phyloP scores from a whole-genome alignment of 2,888 invertebrate genomes.

The Pachycephus smyrnensis region DNA sequence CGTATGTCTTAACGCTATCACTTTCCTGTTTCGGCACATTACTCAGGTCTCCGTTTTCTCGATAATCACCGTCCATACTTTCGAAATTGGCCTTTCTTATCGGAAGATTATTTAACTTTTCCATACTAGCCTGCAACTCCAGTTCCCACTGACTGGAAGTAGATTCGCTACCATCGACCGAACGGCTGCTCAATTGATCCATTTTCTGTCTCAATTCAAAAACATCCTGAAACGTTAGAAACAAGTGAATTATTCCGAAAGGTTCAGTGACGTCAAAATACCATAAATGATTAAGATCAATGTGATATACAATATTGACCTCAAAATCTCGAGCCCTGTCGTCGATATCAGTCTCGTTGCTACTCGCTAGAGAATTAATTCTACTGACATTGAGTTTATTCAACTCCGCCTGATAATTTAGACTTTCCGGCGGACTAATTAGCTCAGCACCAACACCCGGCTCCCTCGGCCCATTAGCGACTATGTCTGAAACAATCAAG shows the following conservation, averaged over 20 bases:
- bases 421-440: slow-evolving; percentile 57
- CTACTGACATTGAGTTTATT: slow-evolving; percentile 49
- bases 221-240: slow-evolving; percentile 64
- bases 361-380: slow-evolving; percentile 51
- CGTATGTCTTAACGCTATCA: background rate
- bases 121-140: slow-evolving; percentile 82
- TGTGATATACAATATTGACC: slow-evolving; percentile 39
- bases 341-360: slow-evolving; percentile 46
- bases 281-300: background rate
- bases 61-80: background rate
- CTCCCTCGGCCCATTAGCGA: slow-evolving; percentile 71
- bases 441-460: slow-evolving; percentile 77
- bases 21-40: background rate
- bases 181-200: slow-evolving; percentile 79
- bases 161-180: slow-evolving; percentile 78
- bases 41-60: background rate
- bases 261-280: background rate
- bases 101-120: slow-evolving; percentile 76
- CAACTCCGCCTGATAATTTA: slow-evolving; percentile 52
- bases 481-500: slow-evolving; percentile 46
- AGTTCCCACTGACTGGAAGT: slow-evolving; percentile 81
- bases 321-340: slow-evolving; percentile 53
- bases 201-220: slow-evolving; percentile 77
- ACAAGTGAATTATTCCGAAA: background rate
- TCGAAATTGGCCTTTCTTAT: slow-evolving; percentile 30